Percentiles rank a stretch among this genome's conserved stretches.
Evolutionary conservation across 2,888 invertebrate genomes (phyloP).

Genomic region (Podotricha telesiphe): DNA sequence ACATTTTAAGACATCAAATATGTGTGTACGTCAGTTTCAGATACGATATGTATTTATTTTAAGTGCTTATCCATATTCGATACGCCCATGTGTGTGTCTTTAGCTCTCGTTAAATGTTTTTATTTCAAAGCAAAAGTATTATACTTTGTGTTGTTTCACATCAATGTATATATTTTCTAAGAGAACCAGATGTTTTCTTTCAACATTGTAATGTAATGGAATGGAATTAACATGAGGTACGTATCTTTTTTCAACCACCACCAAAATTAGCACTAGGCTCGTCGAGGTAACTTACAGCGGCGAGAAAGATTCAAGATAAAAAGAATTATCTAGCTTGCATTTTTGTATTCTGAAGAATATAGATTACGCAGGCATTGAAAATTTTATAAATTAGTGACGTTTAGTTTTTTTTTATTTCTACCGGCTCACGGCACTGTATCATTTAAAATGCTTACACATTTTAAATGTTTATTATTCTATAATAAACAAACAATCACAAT

Average conservation of each 20-base stretch:
- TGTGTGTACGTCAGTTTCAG: too few relatives aligned
- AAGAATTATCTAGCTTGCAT: neutral
- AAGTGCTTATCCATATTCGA: neutral
- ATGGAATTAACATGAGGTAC: slow-evolving; percentile 16
- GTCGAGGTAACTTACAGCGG: neutral
- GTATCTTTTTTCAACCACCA: slow-evolving; percentile 5
- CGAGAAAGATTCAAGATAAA: neutral
- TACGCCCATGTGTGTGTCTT: neutral
- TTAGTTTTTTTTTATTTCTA: too few relatives aligned
- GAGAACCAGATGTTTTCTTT: slow-evolving; percentile 11
- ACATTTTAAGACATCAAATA: neutral
- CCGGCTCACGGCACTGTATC: too few relatives aligned
- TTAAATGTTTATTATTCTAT: too few relatives aligned
- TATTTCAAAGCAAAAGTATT: slow-evolving; percentile 6
- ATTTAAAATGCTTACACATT: too few relatives aligned
- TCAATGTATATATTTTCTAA: slow-evolving; percentile 3
- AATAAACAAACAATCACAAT: too few relatives aligned
- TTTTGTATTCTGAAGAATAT: too few relatives aligned
- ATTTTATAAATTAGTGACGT: too few relatives aligned
- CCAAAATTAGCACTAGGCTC: slow-evolving; percentile 13
- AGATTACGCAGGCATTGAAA: too few relatives aligned
- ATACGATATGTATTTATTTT: too few relatives aligned
- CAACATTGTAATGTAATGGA: slow-evolving; percentile 13
- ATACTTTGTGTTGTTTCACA: neutral
- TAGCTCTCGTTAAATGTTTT: neutral